Percentiles rank a stretch among this genome's conserved stretches.
phyloP scores from a whole-genome alignment of 2,888 invertebrate species.

The Troides aeacus region DNA sequence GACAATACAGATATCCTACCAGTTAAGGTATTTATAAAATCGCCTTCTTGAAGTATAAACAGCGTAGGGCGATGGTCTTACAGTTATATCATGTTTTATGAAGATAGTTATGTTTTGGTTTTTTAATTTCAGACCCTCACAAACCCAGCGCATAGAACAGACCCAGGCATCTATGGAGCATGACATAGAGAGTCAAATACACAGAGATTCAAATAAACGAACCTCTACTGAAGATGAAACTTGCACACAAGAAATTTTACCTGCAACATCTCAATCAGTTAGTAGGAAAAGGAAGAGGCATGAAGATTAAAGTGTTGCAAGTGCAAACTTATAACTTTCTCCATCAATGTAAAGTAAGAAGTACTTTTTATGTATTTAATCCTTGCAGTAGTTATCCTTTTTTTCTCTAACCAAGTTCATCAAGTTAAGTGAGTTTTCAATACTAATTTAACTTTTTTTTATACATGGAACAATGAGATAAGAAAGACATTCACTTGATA shows the following conservation, averaged over 20 bases:
- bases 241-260: constrained; percentile 47
- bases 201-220: constrained; percentile 1
- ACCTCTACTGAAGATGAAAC: constrained; percentile 41
- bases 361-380: neutral
- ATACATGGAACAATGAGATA: too few relatives aligned
- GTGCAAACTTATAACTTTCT: neutral
- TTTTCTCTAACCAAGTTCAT: too few relatives aligned
- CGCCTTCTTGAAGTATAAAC: too few relatives aligned
- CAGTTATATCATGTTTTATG: neutral
- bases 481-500: too few relatives aligned
- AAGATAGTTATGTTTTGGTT: neutral
- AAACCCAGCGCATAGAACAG: constrained; percentile 42
- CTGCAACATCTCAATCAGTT: constrained; percentile 55
- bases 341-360: neutral
- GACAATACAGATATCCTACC: too few relatives aligned
- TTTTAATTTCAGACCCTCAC: constrained; percentile 50
- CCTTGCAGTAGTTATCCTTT: neutral
- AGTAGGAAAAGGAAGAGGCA: constrained; percentile 55
- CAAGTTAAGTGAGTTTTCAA: too few relatives aligned
- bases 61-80: neutral
- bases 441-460: neutral
- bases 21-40: too few relatives aligned
- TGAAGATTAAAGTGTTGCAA: constrained; percentile 30
- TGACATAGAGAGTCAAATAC: constrained; percentile 33
- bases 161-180: constrained; percentile 38